phyloP scores from a whole-genome alignment of 2,888 invertebrate species.

The Cremastinae sp. region DNA sequence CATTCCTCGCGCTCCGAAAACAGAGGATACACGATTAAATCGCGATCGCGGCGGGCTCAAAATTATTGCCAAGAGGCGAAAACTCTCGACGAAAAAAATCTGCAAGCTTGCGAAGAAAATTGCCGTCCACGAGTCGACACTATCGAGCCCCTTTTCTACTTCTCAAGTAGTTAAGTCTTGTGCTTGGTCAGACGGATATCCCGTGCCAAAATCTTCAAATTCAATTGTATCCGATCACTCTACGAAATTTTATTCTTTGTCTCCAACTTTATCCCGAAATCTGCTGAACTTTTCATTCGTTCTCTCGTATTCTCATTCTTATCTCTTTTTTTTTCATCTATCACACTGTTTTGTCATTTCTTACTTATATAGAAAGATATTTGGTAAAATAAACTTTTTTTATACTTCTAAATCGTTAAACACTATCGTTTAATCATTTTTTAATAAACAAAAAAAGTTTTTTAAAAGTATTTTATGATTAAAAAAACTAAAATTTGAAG shows the following conservation, averaged over 20 bases:
- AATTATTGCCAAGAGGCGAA: conserved; percentile 52
- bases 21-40: conserved; percentile 46
- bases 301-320: conserved; percentile 14
- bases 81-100: neutral
- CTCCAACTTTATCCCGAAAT: conserved; percentile 30
- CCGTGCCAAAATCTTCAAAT: conserved; percentile 29
- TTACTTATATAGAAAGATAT: neutral
- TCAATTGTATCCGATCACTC: neutral
- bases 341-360: neutral
- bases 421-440: no score
- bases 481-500: no score
- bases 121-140: conserved; percentile 56
- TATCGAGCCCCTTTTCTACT: conserved; percentile 8
- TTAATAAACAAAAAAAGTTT: no score
- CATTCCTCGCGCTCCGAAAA: conserved; percentile 40
- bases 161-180: conserved; percentile 33
- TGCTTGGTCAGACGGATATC: conserved; percentile 44
- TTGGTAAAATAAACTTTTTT: no score
- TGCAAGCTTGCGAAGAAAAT: conserved; percentile 34
- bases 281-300: neutral
- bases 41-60: conserved; percentile 25
- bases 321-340: conserved; percentile 4
- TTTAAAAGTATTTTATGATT: no score
- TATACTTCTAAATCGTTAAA: no score
- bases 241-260: conserved; percentile 37